These are phyloP conservation scores for Macaca nemestrina DNA, from an alignment of 2,113 vertebrate species.

Conservation along the genomic window DNA sequence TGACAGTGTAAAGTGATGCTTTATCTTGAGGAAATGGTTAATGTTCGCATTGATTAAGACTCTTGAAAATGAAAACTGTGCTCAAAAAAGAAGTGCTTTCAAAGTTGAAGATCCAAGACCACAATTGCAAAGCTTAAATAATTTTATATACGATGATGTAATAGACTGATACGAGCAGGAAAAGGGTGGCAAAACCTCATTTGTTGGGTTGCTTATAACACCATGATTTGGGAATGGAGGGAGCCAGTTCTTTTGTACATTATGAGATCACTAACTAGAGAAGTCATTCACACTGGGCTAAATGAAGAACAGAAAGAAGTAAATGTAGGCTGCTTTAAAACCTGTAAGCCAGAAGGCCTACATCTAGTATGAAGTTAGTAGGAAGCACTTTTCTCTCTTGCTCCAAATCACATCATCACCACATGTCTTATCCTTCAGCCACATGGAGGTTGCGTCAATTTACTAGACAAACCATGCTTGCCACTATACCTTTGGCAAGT, in stretches of 20 bases:
- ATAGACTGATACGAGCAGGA: background rate
- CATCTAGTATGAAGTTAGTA: background rate
- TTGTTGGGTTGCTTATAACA: background rate
- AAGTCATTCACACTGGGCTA: background rate
- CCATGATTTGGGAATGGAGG: background rate
- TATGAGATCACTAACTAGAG: background rate
- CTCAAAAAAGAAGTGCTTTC: constrained; percentile 46
- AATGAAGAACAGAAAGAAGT: background rate
- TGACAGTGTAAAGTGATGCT: constrained; percentile 56
- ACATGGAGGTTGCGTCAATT: background rate
- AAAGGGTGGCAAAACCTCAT: background rate
- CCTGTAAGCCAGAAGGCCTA: background rate
- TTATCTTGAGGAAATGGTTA: constrained; percentile 61
- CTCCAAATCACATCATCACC: background rate
- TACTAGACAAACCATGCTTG: background rate
- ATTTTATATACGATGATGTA: background rate
- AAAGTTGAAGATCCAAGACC: background rate
- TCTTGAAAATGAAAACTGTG: constrained; percentile 42
- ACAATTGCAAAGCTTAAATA: background rate
- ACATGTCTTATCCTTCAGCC: background rate
- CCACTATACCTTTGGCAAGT: background rate
- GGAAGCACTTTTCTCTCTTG: background rate
- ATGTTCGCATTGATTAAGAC: constrained; percentile 50
- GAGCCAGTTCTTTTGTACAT: background rate
- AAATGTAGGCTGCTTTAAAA: background rate